These are phyloP conservation scores for Kryphioiulus occultus DNA, from an alignment of 2,888 invertebrate genomes.

Conservation along the genomic window DNA sequence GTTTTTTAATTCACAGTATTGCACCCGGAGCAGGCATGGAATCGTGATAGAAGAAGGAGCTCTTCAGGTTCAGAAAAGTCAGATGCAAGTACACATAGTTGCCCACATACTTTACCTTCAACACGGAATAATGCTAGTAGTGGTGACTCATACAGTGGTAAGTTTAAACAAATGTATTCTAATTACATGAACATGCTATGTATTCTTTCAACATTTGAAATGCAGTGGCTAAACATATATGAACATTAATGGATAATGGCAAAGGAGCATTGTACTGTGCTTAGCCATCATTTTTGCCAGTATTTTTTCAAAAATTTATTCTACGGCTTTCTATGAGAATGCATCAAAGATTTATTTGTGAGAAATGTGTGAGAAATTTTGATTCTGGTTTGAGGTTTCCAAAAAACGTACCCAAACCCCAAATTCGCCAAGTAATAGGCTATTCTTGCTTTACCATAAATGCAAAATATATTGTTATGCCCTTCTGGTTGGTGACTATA, in stretches of 20 bases:
- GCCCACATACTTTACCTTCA: constrained; percentile 81
- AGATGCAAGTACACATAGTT: constrained; percentile 50
- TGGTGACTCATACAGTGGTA: constrained; percentile 76
- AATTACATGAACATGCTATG: too few relatives aligned
- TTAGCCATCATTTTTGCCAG: too few relatives aligned
- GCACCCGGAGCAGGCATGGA: constrained; percentile 87
- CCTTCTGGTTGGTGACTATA: too few relatives aligned
- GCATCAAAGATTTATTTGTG: neutral
- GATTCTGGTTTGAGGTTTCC: neutral
- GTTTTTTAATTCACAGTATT: constrained; percentile 68
- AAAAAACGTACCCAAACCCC: neutral
- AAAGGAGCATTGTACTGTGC: too few relatives aligned
- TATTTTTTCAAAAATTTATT: too few relatives aligned
- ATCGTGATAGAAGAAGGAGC: constrained; percentile 76
- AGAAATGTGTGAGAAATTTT: neutral
- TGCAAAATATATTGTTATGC: too few relatives aligned
- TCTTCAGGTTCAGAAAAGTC: constrained; percentile 87
- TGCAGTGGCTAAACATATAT: too few relatives aligned
- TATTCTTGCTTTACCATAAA: too few relatives aligned
- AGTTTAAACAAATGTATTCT: too few relatives aligned
- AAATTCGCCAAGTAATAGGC: neutral
- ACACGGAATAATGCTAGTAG: constrained; percentile 46
- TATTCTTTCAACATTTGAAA: too few relatives aligned
- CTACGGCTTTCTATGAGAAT: neutral
- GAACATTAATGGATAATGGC: too few relatives aligned